phyloP scores from a whole-genome alignment of 2,888 invertebrate species.

The Eupithecia pulchellata region DNA sequence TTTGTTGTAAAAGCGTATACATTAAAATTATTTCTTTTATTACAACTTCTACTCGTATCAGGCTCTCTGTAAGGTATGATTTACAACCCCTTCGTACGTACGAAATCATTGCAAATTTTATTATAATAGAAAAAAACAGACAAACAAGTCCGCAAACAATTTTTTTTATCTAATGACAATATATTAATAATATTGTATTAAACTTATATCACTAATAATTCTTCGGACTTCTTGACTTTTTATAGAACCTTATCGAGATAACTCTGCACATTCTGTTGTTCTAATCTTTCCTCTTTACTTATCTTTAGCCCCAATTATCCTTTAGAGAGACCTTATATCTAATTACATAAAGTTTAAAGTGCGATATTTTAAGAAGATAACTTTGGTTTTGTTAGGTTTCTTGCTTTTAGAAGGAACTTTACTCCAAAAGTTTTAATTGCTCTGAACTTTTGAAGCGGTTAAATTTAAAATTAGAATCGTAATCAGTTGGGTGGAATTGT shows the following conservation, averaged over 20 bases:
- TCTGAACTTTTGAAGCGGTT: constrained; percentile 23
- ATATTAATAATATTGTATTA: too few relatives aligned
- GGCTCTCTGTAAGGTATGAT: too few relatives aligned
- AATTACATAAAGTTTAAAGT: constrained; percentile 16
- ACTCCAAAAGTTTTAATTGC: constrained; percentile 30
- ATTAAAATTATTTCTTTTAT: too few relatives aligned
- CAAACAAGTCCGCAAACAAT: too few relatives aligned
- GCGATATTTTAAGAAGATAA: constrained; percentile 17
- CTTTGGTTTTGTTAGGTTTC: constrained; percentile 24
- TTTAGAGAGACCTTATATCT: constrained; percentile 10
- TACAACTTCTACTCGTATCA: too few relatives aligned
- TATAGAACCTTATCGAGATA: background rate
- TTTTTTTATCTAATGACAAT: too few relatives aligned
- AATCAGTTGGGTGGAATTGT: constrained; percentile 5
- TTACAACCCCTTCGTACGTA: background rate
- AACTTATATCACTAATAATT: background rate
- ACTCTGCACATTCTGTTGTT: background rate
- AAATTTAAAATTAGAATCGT: constrained; percentile 23
- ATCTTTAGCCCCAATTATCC: constrained; percentile 5
- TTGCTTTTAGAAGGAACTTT: constrained; percentile 21
- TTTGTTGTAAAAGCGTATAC: too few relatives aligned
- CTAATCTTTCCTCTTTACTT: background rate
- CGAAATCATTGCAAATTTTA: background rate
- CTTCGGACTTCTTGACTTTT: background rate
- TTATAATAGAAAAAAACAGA: too few relatives aligned